Conservation (phyloP, 2,113 vertebrate species). For the Montifringilla adamsi region DNA sequence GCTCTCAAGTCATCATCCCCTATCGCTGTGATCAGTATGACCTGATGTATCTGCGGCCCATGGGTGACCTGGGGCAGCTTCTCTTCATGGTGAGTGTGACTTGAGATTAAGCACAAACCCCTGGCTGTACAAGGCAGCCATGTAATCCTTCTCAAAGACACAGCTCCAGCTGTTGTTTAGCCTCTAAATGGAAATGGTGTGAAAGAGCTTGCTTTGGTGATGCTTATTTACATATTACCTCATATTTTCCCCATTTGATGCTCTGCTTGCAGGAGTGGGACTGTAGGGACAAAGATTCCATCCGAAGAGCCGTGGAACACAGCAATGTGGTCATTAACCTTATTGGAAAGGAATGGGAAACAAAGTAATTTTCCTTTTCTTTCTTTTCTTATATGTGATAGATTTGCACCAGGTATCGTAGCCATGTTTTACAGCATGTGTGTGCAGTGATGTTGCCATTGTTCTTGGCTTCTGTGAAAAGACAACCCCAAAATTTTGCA, state of each 20-base stretch:
- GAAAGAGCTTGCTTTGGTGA: neutral
- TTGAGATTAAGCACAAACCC: neutral
- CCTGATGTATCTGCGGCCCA: constrained; percentile 86
- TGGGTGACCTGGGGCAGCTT: constrained; percentile 96
- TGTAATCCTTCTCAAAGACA: neutral
- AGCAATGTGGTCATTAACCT: constrained; percentile 96
- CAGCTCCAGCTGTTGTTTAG: neutral
- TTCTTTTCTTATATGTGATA: neutral
- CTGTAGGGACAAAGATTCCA: constrained; percentile 83
- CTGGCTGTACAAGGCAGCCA: neutral
- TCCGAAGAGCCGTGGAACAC: constrained; percentile 81
- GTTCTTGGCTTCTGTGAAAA: neutral
- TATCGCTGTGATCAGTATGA: constrained; percentile 92
- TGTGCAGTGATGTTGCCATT: neutral
- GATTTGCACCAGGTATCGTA: neutral
- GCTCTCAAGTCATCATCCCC: constrained; percentile 90
- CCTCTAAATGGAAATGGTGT: neutral
- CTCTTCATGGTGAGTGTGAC: constrained; percentile 84
- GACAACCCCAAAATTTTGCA: neutral
- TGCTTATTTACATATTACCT: neutral
- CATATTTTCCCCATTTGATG: neutral
- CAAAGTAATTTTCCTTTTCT: constrained; percentile 75
- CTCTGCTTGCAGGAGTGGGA: constrained; percentile 86
- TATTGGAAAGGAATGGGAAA: constrained; percentile 93
- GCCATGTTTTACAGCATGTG: neutral